These are phyloP conservation scores for Trachythela sp. DNA, from an alignment of 64 coral and sea anemone species.

Conservation along the genomic window DNA sequence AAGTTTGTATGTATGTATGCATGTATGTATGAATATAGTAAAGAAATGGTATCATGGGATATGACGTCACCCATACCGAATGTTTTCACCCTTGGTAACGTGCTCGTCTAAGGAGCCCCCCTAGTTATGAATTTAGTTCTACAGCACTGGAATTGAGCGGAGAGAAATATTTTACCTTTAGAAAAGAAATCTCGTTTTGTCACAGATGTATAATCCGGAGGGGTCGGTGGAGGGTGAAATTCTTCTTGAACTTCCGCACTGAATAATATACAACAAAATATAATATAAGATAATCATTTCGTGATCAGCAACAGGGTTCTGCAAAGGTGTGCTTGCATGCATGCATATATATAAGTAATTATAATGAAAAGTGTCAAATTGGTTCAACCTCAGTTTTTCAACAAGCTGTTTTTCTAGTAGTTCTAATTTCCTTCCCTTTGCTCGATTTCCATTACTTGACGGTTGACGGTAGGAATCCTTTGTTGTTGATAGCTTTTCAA, in stretches of 20 bases:
- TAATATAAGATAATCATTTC: not conserved
- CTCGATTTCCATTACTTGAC: conserved; percentile 40
- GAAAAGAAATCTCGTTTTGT: conserved; percentile 79
- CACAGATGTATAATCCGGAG: conserved; percentile 73
- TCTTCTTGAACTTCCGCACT: conserved; percentile 75
- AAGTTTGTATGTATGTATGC: not conserved
- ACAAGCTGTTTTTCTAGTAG: conserved; percentile 62
- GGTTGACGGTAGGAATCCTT: conserved; percentile 84
- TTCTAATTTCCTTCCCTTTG: conserved; percentile 59
- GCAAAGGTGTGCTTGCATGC: too few relatives aligned
- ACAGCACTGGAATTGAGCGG: not conserved
- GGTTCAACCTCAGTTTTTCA: conserved; percentile 68
- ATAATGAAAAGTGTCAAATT: too few relatives aligned
- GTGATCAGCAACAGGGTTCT: too few relatives aligned
- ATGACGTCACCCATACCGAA: too few relatives aligned
- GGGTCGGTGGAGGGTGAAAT: conserved; percentile 72
- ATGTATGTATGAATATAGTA: too few relatives aligned
- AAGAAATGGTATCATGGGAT: too few relatives aligned
- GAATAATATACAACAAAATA: not conserved
- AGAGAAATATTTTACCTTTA: not conserved
- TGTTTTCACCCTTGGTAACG: too few relatives aligned
- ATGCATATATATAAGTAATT: too few relatives aligned
- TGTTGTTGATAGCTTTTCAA: conserved; percentile 74
- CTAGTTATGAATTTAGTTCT: too few relatives aligned
- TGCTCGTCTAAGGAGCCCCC: too few relatives aligned